Evolutionary conservation across 1,140 invertebrate species (phyloP).

Genomic region (Parapsyche elsis): DNA sequence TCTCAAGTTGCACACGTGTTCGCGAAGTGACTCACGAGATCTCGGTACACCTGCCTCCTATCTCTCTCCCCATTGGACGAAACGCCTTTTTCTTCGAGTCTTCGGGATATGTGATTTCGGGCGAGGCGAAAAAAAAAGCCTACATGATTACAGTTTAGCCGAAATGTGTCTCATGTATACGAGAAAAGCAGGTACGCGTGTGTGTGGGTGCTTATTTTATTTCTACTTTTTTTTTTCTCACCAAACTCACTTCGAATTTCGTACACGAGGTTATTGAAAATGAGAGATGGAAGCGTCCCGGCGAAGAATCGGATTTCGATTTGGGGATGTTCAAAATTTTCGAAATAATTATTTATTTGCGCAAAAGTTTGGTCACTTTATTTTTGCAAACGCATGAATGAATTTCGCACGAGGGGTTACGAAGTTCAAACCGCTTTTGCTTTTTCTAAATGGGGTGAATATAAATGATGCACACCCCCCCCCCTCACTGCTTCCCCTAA

Average conservation of each 20-base stretch:
- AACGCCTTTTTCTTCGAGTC: conserved; percentile 37
- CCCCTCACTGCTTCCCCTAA: too few species aligned
- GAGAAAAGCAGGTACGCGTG: not conserved
- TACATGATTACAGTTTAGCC: conserved; percentile 53
- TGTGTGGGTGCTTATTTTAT: conserved; percentile 7
- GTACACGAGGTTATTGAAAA: conserved; percentile 19
- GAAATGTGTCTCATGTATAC: conserved; percentile 51
- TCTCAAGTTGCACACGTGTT: conserved; percentile 54
- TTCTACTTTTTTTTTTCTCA: conserved; percentile 7
- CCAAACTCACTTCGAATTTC: conserved; percentile 4
- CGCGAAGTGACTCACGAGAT: conserved; percentile 49
- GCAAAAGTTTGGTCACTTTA: too few species aligned
- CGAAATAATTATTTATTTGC: too few species aligned
- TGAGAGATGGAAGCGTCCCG: not conserved
- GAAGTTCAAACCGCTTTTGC: too few species aligned
- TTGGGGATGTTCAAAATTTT: too few species aligned
- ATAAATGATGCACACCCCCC: too few species aligned
- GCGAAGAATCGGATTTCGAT: not conserved
- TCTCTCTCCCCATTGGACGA: conserved; percentile 44
- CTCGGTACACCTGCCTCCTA: conserved; percentile 49
- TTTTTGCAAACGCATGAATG: too few species aligned
- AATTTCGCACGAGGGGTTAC: too few species aligned
- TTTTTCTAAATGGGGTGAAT: too few species aligned
- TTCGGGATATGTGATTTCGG: conserved; percentile 53
- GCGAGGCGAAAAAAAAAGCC: conserved; percentile 37